A percentile compares a stretch with the other conserved stretches of the same genome.
These are phyloP conservation scores for Myotis planiceps DNA, from an alignment of 2,797 vertebrate genomes.

Conservation along the genomic window DNA sequence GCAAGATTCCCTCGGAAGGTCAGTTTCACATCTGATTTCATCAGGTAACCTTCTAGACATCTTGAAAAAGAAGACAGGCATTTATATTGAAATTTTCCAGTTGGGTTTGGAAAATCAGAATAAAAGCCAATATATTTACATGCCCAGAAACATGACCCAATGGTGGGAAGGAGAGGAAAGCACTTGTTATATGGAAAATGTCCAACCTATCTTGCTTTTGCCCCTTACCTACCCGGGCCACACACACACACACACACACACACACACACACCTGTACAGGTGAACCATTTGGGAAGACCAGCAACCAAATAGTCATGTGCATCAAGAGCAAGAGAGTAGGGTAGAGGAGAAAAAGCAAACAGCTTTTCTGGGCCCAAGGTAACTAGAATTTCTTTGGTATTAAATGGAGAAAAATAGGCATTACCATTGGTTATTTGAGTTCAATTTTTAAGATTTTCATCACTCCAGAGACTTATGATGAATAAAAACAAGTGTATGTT, in stretches of 20 bases:
- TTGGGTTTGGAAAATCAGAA: slow-evolving; percentile 15
- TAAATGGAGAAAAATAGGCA: not conserved
- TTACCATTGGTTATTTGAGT: not conserved
- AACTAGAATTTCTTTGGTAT: not conserved
- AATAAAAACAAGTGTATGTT: not conserved
- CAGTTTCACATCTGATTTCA: slow-evolving; percentile 17
- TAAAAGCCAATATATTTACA: not conserved
- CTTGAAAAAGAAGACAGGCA: not conserved
- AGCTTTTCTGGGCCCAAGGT: not conserved
- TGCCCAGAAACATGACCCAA: not conserved
- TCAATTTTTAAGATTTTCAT: not conserved
- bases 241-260: not conserved
- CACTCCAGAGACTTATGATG: not conserved
- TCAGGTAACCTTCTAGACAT: not conserved
- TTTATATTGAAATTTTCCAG: not conserved
- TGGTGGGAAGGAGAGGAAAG: not conserved
- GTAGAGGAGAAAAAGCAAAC: not conserved
- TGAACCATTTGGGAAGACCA: not conserved
- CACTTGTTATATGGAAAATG: not conserved
- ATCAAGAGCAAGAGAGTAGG: not conserved
- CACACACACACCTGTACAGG: not conserved
- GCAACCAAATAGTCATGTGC: not conserved
- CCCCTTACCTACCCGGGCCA: not conserved
- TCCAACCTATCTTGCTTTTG: not conserved
- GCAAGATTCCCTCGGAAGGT: not conserved